Base-by-base conservation (phyloP, 2,888 invertebrate genomes). In the Campoplex nolae region DNA sequence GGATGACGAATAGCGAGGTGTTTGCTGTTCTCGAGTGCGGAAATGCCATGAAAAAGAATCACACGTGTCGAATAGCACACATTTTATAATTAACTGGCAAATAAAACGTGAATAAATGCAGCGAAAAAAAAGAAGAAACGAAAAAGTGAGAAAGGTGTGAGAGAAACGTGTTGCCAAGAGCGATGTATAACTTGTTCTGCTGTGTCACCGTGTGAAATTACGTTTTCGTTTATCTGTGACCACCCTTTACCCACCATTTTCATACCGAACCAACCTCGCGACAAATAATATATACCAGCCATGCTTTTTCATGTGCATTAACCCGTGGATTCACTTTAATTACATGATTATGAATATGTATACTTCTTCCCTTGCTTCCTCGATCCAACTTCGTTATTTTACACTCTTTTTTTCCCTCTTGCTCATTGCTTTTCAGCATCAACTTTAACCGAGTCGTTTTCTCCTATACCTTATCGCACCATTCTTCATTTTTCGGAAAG, bases 331-430 rank as follows among this genome's bases (percentile, higher is more conserved):
- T 86, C 83, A 83, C 86, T 88, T 88, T 88, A 88, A 88, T 88
- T 86, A 88, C 83, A 83, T 81, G 73, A 88, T 88, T 86, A 88
- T 88, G 84, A 88, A 88, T 88, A 88, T 88, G 84, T 85, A 88
- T 88, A 88, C 58, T 48, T 45, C 74, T 35, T 56, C 77, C 71
- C 54, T 65, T 32, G 32, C 76, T 81, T 56, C 35, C 48, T 54
- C 73, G 62, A 85, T 83, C 78, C 62, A 58, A 70, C 85, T 83
- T 83, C 62, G 85, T 85, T 85, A 81, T 85, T 81, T 81, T 73
- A 77, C 71, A 77, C 82, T 48, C 62, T 78, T 77, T 85, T 85
- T 75, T 16, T 48, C 65, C 13, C 23, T 23, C 23, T 35, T 54
- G 35, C 35, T 13, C 23, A 23, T 7, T 58, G n/a, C 54, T 71